phyloP scores from a whole-genome alignment of 2,113 vertebrate species.

The Microtus pennsylvanicus region DNA sequence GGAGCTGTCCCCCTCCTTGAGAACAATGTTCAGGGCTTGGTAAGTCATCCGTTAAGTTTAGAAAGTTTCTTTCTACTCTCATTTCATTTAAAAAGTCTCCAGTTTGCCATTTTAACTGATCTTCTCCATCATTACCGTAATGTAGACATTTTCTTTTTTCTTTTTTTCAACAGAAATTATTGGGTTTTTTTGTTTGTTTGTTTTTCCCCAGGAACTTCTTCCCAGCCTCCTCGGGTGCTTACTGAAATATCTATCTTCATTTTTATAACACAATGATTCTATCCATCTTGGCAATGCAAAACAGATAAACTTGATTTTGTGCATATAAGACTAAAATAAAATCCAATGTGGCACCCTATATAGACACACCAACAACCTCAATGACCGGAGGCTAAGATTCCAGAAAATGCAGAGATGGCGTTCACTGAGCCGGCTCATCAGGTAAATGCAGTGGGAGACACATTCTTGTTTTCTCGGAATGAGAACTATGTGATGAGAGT shows the following conservation, averaged over 20 bases:
- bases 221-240: neutral
- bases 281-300: neutral
- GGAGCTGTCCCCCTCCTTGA: neutral
- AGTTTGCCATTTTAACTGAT: slow-evolving; percentile 1
- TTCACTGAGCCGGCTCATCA: neutral
- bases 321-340: slow-evolving; percentile 3
- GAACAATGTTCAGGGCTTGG: neutral
- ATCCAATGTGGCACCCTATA: neutral
- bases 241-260: neutral
- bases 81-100: neutral
- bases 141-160: neutral
- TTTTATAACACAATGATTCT: neutral
- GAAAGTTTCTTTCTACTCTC: neutral
- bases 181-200: neutral
- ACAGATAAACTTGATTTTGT: slow-evolving; percentile 50
- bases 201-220: neutral
- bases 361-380: neutral
- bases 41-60: neutral
- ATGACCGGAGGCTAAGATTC: neutral
- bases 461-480: slow-evolving; percentile 1
- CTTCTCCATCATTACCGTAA: neutral
- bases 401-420: neutral
- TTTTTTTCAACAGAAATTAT: neutral
- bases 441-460: neutral
- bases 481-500: slow-evolving; percentile 22